Base-by-base conservation (phyloP, 2,113 vertebrate species). In the Rhinopomastus cyanomelas region DNA sequence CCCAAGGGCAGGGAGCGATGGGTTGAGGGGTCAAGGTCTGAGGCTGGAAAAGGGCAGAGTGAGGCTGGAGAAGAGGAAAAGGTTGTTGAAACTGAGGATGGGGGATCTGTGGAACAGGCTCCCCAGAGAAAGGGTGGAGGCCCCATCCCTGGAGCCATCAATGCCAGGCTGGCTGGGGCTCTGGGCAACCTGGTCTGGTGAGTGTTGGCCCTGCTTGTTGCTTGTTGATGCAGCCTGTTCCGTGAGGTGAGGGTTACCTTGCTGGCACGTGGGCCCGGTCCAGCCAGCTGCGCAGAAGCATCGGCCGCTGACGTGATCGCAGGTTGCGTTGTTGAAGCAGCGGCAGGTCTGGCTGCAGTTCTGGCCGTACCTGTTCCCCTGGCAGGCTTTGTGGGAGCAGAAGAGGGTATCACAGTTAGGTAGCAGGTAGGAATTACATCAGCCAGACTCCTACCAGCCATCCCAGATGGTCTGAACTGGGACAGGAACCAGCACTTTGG, bases 261-360 rank as follows among this genome's bases (percentile, higher is more conserved):
- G 96, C 89, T 97, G 96, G 96, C 99, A 99, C 59, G 86, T 95
- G 88, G 97, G 82, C 59, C 99, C 99, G 0, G 26, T 98, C 99
- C 98, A 99, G 6, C 99, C 98, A 0, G 97, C 95, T 0, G 94
- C 74, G 37, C 99, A 99, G 89, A 46, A 94, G 86, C 99, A 99
- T 42, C 32, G 97, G 44, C 99, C 99, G 0, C 89, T 98, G 76
- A 97, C 53, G 3, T 97, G 98, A 96, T 98, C 89, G 89, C 99
- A 99, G 82, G 97, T 93, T 29, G 98, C 98, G 5, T 97, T 95
- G 2, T 99, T 98, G 85, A 88, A 96, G 74, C 99, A 99, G 64
- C 29, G 15, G 64, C 99, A 99, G 52, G 85, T 92, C 94, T 96
- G 98, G 96, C 98, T 98, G 97, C 99, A 99, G 91, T 96, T 96